phyloP scores from a whole-genome alignment of 2,113 vertebrate species.

The Felis catus region DNA sequence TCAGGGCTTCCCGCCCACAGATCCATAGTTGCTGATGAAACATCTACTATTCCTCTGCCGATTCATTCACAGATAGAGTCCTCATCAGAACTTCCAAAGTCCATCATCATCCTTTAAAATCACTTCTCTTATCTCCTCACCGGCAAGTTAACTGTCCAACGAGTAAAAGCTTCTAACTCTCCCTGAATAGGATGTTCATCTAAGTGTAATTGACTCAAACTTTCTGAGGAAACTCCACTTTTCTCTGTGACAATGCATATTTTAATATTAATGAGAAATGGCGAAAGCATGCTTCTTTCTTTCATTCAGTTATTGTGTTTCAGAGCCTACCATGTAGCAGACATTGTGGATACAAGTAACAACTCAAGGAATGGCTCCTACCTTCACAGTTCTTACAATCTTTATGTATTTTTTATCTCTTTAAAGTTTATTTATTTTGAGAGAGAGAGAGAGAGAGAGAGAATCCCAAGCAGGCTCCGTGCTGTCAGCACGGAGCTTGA shows the following conservation, averaged over 20 bases:
- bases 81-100: not conserved
- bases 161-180: not conserved
- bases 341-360: not conserved
- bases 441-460: too few relatives aligned
- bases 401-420: too few relatives aligned
- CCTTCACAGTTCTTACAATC: not conserved
- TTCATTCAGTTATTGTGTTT: not conserved
- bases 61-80: not conserved
- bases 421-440: too few relatives aligned
- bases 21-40: not conserved
- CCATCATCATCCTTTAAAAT: not conserved
- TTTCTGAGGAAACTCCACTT: not conserved
- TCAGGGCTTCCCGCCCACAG: not conserved
- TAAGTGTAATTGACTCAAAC: not conserved
- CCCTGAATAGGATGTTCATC: not conserved
- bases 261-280: not conserved
- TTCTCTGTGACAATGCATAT: not conserved
- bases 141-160: not conserved
- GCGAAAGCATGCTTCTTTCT: not conserved
- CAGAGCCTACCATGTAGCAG: not conserved
- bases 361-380: not conserved
- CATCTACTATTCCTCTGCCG: not conserved
- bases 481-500: too few relatives aligned
- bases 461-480: too few relatives aligned
- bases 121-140: not conserved